Base-by-base conservation (phyloP, 2,113 vertebrate genomes). In the Microtus pennsylvanicus region DNA sequence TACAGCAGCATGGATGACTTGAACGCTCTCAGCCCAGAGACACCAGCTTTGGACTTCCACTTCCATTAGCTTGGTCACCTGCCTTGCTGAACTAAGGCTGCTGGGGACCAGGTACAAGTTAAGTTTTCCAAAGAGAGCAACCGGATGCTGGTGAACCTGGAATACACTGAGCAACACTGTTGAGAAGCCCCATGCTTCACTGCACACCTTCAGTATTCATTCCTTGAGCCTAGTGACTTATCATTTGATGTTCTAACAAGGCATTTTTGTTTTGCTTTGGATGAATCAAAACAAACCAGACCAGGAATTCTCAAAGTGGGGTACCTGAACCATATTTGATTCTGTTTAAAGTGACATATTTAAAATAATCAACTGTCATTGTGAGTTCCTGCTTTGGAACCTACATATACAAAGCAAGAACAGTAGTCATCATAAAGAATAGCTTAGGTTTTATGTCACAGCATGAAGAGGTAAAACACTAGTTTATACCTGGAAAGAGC, bases 61-160 rank as follows among this genome's bases (percentile, higher is more conserved):
- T 74, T 19, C 61, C 38, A 47, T 86, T 82, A 50, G 55, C 33
- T 52, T 47, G 90, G 75, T 67, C 28, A 65, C 33, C 30, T 87
- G 61, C 26, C 50, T 33, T 42, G 28, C 33, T 86, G 70, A 83
- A 30, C 21, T 33, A 74, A 45, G 52, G 19, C 69, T 80, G 88
- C 63, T 10, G 21, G 26, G 35, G 42, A 91, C 61, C 28, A 74
- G 52, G 55, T 24, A 33, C 55, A 19, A 82, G 38, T 24, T n/a
- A 86, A 91, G 16, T 33, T 96, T 85, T 69, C 67, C 7, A 63
- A 86, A 95, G 26, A 80, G 33, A 88, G 87, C 88, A 69, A 93
- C 65, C 38, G 30, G 35, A 76, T 1, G 4, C 38, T 63, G 21
- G 30, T 13, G 7, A 69, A 38, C 19, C 58, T 24, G 55, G 88